These are phyloP conservation scores for Sepioteuthis lessoniana DNA, from an alignment of 2,888 invertebrate genomes.

Conservation along the genomic window DNA sequence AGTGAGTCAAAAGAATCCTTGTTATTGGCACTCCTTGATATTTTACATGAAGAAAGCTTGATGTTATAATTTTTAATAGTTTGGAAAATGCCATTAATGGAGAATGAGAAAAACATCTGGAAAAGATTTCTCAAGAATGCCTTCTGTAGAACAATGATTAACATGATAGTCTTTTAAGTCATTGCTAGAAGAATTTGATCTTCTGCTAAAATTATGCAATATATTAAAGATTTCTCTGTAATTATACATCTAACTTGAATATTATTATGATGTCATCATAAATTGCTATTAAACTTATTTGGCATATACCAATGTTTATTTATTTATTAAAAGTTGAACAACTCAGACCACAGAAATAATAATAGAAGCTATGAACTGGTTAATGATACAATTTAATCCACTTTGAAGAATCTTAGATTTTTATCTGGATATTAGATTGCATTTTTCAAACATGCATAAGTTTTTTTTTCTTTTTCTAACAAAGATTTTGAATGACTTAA, in stretches of 20 bases:
- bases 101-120: neutral
- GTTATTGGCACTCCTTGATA: neutral
- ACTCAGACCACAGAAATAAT: no score
- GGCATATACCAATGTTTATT: no score
- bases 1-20: no score
- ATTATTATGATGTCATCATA: neutral
- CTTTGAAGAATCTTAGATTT: no score
- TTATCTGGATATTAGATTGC: no score
- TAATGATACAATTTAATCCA: no score
- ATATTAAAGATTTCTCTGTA: neutral
- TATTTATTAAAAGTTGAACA: no score
- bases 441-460: no score
- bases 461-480: no score
- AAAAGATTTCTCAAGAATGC: neutral
- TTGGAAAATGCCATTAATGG: neutral
- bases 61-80: neutral
- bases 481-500: no score
- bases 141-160: neutral
- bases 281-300: no score
- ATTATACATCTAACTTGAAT: neutral
- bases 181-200: neutral
- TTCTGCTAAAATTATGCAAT: neutral
- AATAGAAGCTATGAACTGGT: no score
- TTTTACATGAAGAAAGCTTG: neutral
- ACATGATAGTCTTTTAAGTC: neutral